These are phyloP conservation scores for Montipora sp. DNA, from an alignment of 64 coral and sea anemone species.

Conservation along the genomic window DNA sequence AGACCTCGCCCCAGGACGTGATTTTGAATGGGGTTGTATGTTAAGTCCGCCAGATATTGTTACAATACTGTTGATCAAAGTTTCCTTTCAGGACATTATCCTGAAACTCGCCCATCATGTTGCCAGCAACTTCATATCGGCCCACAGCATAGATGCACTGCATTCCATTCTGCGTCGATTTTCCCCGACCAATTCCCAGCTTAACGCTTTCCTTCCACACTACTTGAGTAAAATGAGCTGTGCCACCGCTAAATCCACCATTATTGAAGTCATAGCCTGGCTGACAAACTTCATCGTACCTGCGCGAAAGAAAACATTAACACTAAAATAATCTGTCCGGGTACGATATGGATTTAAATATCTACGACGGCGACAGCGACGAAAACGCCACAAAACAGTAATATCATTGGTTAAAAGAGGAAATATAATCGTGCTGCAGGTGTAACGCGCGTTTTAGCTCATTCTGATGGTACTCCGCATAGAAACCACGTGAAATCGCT, in stretches of 20 bases:
- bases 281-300: conserved; percentile 64
- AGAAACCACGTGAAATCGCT: too few relatives aligned
- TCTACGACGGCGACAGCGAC: too few relatives aligned
- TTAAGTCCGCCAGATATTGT: not conserved
- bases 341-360: not conserved
- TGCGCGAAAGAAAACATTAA: not conserved
- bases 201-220: conserved; percentile 57
- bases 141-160: conserved; percentile 60
- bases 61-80: conserved; percentile 54
- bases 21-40: too few relatives aligned
- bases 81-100: conserved; percentile 54
- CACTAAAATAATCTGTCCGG: not conserved
- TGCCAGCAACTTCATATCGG: conserved; percentile 44
- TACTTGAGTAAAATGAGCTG: conserved; percentile 60
- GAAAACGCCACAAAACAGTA: too few relatives aligned
- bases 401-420: too few relatives aligned
- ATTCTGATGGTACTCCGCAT: too few relatives aligned
- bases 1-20: too few relatives aligned
- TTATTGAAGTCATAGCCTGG: conserved; percentile 41
- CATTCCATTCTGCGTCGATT: conserved; percentile 55
- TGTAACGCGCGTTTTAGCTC: too few relatives aligned
- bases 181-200: conserved; percentile 51
- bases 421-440: too few relatives aligned
- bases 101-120: conserved; percentile 40
- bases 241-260: conserved; percentile 33